Percentiles rank a stretch among this genome's conserved stretches.
Conservation (phyloP, 2,888 invertebrate genomes). For the Cerceris rybyensis region DNA sequence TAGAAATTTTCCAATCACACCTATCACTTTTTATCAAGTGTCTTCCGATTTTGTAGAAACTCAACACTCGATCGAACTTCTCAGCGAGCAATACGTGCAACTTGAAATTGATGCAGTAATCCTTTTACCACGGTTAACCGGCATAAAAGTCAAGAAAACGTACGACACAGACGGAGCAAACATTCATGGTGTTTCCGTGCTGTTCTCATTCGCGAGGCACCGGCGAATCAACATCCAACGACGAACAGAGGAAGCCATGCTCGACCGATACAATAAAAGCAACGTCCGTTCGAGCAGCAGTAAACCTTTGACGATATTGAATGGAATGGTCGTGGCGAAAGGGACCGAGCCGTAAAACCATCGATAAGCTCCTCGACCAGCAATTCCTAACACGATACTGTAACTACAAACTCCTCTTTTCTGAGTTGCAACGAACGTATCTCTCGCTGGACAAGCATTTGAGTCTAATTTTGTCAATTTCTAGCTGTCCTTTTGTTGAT, state of each 20-base stretch:
- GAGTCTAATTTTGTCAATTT: no score
- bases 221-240: constrained; percentile 24
- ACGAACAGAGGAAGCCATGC: constrained; percentile 26
- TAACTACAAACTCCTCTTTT: constrained; percentile 31
- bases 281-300: constrained; percentile 33
- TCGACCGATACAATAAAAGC: constrained; percentile 49
- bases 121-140: no score
- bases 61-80: no score
- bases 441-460: background rate
- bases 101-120: no score
- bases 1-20: no score
- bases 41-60: no score
- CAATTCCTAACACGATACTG: constrained; percentile 28
- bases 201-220: constrained; percentile 17
- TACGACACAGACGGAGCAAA: background rate
- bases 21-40: no score
- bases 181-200: constrained; percentile 4
- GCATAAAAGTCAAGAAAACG: no score
- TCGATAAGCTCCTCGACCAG: constrained; percentile 50
- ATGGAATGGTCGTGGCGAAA: constrained; percentile 50
- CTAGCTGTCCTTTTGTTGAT: no score
- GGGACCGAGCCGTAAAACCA: constrained; percentile 55
- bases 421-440: background rate
- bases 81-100: no score
- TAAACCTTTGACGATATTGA: constrained; percentile 61